phyloP scores from a whole-genome alignment of 2,888 invertebrate species.

The Lasioglossum villosulum region DNA sequence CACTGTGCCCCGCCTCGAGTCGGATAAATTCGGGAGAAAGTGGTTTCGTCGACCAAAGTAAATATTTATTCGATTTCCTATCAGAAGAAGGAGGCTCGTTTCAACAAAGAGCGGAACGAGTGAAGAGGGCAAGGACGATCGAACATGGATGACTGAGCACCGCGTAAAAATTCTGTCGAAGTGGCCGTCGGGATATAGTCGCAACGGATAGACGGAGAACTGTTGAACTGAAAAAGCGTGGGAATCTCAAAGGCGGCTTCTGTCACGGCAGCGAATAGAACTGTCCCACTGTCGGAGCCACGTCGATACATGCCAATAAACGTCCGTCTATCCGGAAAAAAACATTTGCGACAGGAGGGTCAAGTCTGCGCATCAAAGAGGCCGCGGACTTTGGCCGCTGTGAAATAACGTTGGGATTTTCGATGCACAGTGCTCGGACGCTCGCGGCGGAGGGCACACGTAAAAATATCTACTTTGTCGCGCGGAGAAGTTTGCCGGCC shows the following conservation, averaged over 20 bases:
- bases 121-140: background rate
- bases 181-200: background rate
- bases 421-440: background rate
- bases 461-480: constrained; percentile 47
- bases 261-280: background rate
- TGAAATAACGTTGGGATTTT: background rate
- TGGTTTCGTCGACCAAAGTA: background rate
- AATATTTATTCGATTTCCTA: constrained; percentile 6
- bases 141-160: background rate
- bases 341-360: background rate
- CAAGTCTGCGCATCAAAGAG: constrained; percentile 7
- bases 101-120: background rate
- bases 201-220: background rate
- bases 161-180: background rate
- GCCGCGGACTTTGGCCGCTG: background rate
- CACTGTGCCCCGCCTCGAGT: background rate
- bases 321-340: background rate
- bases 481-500: constrained; percentile 18
- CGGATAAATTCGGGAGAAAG: background rate
- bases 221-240: background rate
- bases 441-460: background rate
- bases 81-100: background rate
- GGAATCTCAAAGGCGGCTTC: background rate
- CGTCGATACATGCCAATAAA: constrained; percentile 12
- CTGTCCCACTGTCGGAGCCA: background rate